Evolutionary conservation across 1,140 invertebrate genomes (phyloP).

Genomic region (Ceratitis capitata): DNA sequence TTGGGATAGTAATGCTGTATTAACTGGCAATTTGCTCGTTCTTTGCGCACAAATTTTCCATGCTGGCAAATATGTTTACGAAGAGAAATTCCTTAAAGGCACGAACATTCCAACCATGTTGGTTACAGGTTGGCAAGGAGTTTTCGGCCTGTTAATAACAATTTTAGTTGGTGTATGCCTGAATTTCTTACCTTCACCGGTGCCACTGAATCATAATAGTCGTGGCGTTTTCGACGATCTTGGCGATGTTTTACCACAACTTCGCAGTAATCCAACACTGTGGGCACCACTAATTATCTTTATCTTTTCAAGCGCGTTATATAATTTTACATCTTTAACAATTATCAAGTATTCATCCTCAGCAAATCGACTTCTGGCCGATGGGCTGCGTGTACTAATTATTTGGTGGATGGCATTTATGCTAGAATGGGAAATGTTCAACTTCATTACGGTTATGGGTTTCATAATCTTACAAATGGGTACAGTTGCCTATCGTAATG

Average conservation of each 20-base stretch:
- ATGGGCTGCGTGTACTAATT: conserved; percentile 87
- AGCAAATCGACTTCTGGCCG: conserved; percentile 92
- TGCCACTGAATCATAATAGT: conserved; percentile 81
- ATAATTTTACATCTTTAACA: conserved; percentile 95
- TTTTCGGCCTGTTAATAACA: conserved; percentile 87
- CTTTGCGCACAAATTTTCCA: conserved; percentile 90
- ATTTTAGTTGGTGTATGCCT: conserved; percentile 81
- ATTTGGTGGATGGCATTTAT: conserved; percentile 86
- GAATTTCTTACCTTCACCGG: conserved; percentile 81
- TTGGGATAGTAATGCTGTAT: conserved; percentile 76
- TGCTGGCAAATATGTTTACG: conserved; percentile 92
- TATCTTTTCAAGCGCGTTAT: conserved; percentile 93
- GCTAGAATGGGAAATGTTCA: conserved; percentile 82
- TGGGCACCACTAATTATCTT: conserved; percentile 73
- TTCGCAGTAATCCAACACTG: conserved; percentile 68
- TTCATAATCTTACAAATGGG: conserved; percentile 78
- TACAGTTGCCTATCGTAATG: conserved; percentile 81
- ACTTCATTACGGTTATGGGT: conserved; percentile 82
- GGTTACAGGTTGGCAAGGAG: conserved; percentile 93
- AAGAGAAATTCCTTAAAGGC: conserved; percentile 88
- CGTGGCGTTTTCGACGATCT: conserved; percentile 85
- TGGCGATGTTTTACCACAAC: conserved; percentile 84
- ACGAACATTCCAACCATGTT: conserved; percentile 80
- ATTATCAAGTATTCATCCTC: conserved; percentile 95
- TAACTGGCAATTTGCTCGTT: conserved; percentile 93